These are phyloP conservation scores for Acanthochromis polyacanthus DNA, from an alignment of 2,113 vertebrate genomes.

Conservation along the genomic window DNA sequence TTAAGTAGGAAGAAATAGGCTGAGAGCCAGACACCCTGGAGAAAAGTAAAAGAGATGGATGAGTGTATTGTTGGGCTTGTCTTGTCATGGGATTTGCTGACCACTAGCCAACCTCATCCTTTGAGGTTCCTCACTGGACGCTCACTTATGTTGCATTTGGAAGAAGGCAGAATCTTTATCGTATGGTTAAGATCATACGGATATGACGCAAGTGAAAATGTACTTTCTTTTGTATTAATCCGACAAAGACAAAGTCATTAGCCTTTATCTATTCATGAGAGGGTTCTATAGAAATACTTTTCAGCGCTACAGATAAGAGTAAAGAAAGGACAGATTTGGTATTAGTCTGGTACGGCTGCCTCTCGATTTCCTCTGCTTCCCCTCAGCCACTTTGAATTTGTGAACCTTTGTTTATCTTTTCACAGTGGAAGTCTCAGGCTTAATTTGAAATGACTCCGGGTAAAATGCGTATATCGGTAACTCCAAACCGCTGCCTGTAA, in stretches of 20 bases:
- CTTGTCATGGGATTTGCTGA: too few species aligned
- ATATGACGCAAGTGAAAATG: background rate
- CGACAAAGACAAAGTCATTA: background rate
- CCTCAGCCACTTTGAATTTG: background rate
- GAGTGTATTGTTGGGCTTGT: too few species aligned
- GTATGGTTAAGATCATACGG: background rate
- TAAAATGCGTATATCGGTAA: slow-evolving; percentile 43
- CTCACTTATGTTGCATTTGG: too few species aligned
- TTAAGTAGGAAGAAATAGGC: too few species aligned
- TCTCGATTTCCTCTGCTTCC: background rate
- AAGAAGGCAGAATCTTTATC: too few species aligned
- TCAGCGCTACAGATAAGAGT: background rate
- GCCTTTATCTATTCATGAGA: background rate
- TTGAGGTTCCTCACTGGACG: too few species aligned
- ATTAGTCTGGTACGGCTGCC: background rate
- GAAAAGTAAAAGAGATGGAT: too few species aligned
- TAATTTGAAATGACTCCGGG: slow-evolving; percentile 17
- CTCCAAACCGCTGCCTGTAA: slow-evolving; percentile 27
- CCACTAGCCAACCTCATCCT: too few species aligned
- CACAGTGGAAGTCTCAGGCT: slow-evolving; percentile 1
- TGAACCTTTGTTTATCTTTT: slow-evolving; percentile 8
- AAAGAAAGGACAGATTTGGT: background rate
- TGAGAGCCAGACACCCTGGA: too few species aligned
- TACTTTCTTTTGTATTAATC: background rate
- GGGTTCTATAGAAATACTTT: too few species aligned